Percentiles rank a stretch among this genome's conserved stretches.
These are phyloP conservation scores for Rotaria macrura DNA, from an alignment of 2,888 invertebrate genomes.

Conservation along the genomic window DNA sequence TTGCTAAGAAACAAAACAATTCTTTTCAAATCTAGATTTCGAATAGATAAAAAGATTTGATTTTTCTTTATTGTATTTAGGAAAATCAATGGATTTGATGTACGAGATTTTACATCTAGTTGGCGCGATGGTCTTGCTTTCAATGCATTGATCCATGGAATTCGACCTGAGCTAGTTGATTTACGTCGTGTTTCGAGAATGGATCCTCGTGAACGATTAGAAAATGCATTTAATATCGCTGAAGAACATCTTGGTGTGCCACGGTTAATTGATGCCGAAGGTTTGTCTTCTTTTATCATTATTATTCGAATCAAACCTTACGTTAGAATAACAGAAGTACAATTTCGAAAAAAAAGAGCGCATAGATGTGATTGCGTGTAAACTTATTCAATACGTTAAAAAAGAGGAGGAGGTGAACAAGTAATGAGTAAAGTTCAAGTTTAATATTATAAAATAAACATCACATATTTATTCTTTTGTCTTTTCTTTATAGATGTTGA, in stretches of 20 bases:
- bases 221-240: slow-evolving; percentile 93
- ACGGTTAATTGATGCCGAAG: slow-evolving; percentile 43
- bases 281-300: slow-evolving; percentile 38
- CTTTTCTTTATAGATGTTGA: slow-evolving; percentile 63
- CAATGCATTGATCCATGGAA: slow-evolving; percentile 97
- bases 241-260: slow-evolving; percentile 64
- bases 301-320: too few species aligned
- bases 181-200: slow-evolving; percentile 77
- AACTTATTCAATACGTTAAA: neutral
- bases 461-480: neutral
- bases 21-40: too few species aligned
- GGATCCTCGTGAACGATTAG: slow-evolving; percentile 86
- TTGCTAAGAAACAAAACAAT: neutral
- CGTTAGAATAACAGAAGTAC: neutral
- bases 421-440: neutral
- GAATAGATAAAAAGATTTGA: slow-evolving; percentile 36
- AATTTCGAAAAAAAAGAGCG: neutral
- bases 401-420: neutral
- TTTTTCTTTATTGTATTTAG: slow-evolving; percentile 53
- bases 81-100: slow-evolving; percentile 70
- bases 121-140: slow-evolving; percentile 99
- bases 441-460: neutral
- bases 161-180: slow-evolving; percentile 81
- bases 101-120: slow-evolving; percentile 93
- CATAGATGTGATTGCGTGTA: neutral